Evolutionary conservation across 2,113 vertebrate genomes (phyloP).

Genomic region (Podilymbus podiceps): DNA sequence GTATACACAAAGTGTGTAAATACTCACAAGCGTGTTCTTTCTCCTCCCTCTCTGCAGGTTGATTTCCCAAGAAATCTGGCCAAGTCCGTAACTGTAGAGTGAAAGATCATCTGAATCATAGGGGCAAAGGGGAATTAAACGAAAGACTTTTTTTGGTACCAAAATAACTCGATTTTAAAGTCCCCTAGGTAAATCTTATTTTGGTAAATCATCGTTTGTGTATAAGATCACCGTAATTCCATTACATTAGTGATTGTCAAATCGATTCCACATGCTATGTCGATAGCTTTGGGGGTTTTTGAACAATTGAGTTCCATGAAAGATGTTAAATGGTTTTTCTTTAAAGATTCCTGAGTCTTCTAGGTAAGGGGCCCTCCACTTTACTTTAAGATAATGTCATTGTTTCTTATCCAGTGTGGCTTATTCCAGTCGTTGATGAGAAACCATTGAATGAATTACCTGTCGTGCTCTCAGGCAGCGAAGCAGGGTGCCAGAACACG

Average conservation of each 20-base stretch:
- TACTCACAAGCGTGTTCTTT: constrained; percentile 65
- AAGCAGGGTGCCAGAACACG: neutral
- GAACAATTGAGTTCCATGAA: neutral
- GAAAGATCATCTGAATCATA: constrained; percentile 59
- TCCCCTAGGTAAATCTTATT: constrained; percentile 68
- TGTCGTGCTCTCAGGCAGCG: neutral
- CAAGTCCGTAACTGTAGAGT: constrained; percentile 97
- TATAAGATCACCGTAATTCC: constrained; percentile 59
- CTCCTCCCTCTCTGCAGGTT: constrained; percentile 81
- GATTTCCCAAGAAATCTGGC: constrained; percentile 98
- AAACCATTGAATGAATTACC: neutral
- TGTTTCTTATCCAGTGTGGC: constrained; percentile 12
- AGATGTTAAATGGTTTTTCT: constrained; percentile 60
- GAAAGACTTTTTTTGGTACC: constrained; percentile 75
- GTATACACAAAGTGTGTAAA: neutral
- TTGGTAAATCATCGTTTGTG: constrained; percentile 68
- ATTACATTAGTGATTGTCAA: constrained; percentile 72
- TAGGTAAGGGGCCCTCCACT: constrained; percentile 16
- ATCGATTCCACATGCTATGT: constrained; percentile 61
- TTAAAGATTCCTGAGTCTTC: neutral
- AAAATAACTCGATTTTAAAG: constrained; percentile 76
- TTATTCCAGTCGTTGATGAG: neutral
- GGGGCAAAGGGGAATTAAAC: constrained; percentile 41
- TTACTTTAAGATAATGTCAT: neutral
- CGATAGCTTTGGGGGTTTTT: constrained; percentile 33